Base-by-base conservation (phyloP, 2,888 invertebrate species). In the Kuschelorhynchus macadamiae region DNA sequence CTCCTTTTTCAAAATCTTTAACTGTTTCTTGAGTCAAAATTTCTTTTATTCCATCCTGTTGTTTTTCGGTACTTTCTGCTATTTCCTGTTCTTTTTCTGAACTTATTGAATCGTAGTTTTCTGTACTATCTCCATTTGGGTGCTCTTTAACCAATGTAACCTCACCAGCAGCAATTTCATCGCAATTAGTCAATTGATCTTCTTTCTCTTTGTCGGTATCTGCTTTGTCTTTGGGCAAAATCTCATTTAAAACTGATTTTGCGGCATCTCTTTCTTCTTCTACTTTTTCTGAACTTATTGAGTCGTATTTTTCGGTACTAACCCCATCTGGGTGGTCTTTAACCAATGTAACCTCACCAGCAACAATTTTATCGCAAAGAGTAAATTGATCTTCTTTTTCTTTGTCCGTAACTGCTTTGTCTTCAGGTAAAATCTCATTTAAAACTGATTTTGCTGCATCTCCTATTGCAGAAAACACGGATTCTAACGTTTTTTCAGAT, bases 401-500 rank as follows among this genome's bases (percentile, higher is more conserved):
- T n/a, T n/a, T n/a, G n/a, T n/a, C n/a, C n/a, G n/a, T n/a, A n/a
- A n/a, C n/a, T n/a, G n/a, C 4, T 25, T 7, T 7, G 25, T 25
- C 25, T 25, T 25, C 52, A n/a, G 62, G 32, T 39, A 44, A 9
- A 41, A 63, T 49, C 12, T 63, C 49, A 30, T 57, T 52, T 20
- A 63, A 32, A 39, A 46, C 53, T 17, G 57, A 33, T n/a, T 44
- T 52, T 16, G 47, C 59, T 4, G 46, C 47, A 8, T 21, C 68
- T n/a, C 55, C 63, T 16, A 62, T 42, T 8, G 57, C 16, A 8
- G 68, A 39, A 47, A 53, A 53, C 14, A 59, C 17, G 4, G 59
- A 53, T 20, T 55, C 59, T 7, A 68, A 33, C 14, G 44, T 46
- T 41, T 57, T 52, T 42, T 68, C 68, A 14, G 59, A 52, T 41